Evolutionary conservation across 2,888 invertebrate genomes (phyloP), one percentile per base, ranked within the genome.

Genomic region (Fissipunctia ypsillon): DNA sequence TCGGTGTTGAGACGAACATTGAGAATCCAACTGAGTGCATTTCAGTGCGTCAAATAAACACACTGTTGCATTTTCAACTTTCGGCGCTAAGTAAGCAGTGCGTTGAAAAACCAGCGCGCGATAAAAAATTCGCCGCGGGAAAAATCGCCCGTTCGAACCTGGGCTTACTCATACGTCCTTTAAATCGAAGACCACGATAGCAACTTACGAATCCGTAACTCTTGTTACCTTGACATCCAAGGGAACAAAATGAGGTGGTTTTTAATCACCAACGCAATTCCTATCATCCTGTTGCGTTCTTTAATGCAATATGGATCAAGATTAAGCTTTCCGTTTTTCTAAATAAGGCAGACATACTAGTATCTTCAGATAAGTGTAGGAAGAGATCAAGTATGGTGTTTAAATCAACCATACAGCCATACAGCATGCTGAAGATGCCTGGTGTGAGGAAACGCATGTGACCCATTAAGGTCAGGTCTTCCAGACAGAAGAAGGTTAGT

Each of bases 401-500:
- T 1, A 45, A 28, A 54, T 31, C 38, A 56, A 38, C 25, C 45
- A 14, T n/a, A 19, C n/a, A 38, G 22, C 14, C n/a, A 41, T 10
- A 25, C 10, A 43, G 6, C 3, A 25, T 38, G 19, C n/a, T 43
- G 7, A 50, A 52, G 28, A 38, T 28, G 35, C 3, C 9, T 45
- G 52, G 19, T n/a, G 57, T 35, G 48, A 56, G 16, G 25, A 19
- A 35, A 14, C 68, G 59, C 57, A 19, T 19, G 48, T 31, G 41
- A 35, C 35, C 38, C 10, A 19, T 7, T 67, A 5, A 43, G 19
- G 48, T n/a, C 10, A 66, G 43, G 50, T 19, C 9, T 38, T 59
- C 69, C 12, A 68, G 43, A 9, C 22, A 75, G 38, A 75, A 52
- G 35, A 67, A 76, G 25, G 38, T 75, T 75, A 60, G 68, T 59